Evolutionary conservation across 2,797 vertebrate species (phyloP).

Genomic region (Caiman crocodilus): DNA sequence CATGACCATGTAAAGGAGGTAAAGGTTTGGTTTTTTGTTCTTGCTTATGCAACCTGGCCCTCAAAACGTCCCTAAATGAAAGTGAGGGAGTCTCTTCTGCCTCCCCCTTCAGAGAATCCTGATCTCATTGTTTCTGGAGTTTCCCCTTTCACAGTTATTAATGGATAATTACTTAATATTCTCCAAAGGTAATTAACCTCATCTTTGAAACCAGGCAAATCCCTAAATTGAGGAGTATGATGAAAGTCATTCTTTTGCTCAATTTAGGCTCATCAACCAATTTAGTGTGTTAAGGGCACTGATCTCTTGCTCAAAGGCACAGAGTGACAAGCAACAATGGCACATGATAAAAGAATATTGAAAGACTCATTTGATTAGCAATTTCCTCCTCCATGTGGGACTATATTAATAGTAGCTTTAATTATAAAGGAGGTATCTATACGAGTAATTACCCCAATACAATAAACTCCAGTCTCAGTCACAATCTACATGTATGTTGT

Average conservation of each 20-base stretch:
- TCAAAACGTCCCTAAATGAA: neutral
- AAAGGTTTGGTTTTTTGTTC: neutral
- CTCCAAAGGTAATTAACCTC: slow-evolving; percentile 50
- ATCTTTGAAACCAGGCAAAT: slow-evolving; percentile 62
- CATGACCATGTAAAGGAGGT: neutral
- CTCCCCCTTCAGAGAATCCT: neutral
- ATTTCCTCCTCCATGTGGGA: neutral
- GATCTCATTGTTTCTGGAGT: neutral
- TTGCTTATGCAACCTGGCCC: neutral
- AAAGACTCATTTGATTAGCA: neutral
- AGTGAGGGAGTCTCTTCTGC: neutral
- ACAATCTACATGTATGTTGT: too few relatives aligned
- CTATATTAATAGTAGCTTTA: neutral
- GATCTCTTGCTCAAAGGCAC: slow-evolving; percentile 35
- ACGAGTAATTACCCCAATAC: too few relatives aligned
- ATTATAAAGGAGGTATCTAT: neutral
- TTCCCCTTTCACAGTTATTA: slow-evolving; percentile 40
- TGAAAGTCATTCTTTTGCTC: slow-evolving; percentile 55
- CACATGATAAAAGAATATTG: neutral
- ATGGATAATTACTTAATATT: slow-evolving; percentile 46
- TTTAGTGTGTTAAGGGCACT: slow-evolving; percentile 36
- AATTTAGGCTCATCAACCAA: slow-evolving; percentile 41
- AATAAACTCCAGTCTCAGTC: too few relatives aligned
- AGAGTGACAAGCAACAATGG: neutral
- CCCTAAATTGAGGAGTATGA: slow-evolving; percentile 48